These are phyloP conservation scores for Axea sp. DNA, from an alignment of 2,888 invertebrate genomes.

Conservation along the genomic window DNA sequence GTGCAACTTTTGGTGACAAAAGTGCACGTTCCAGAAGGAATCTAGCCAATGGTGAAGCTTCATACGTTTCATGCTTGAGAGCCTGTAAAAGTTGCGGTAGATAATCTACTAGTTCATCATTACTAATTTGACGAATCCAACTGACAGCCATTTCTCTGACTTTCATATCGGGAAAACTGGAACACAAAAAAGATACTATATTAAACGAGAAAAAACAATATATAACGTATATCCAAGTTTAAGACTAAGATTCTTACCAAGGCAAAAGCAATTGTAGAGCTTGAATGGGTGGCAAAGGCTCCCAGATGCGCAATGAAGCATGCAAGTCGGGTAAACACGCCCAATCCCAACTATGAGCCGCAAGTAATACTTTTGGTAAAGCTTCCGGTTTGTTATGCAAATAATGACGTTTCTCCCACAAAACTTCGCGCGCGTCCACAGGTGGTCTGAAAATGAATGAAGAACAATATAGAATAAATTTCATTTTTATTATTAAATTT, in stretches of 20 bases:
- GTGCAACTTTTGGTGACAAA: constrained; percentile 93
- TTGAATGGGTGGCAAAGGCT: constrained; percentile 90
- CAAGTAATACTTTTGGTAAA: constrained; percentile 90
- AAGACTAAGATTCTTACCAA: constrained; percentile 82
- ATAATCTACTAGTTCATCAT: constrained; percentile 94
- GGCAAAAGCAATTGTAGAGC: constrained; percentile 95
- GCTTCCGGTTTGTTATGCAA: constrained; percentile 91
- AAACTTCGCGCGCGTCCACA: constrained; percentile 86
- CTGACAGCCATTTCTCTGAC: constrained; percentile 92
- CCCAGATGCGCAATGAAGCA: constrained; percentile 93
- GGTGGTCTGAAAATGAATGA: constrained; percentile 80
- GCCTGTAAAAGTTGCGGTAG: constrained; percentile 96
- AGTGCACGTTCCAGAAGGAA: constrained; percentile 91
- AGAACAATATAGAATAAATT: not conserved
- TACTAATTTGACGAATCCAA: constrained; percentile 88
- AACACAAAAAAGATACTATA: constrained; percentile 5
- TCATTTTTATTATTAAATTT: too few species aligned
- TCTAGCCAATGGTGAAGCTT: constrained; percentile 91
- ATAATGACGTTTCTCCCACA: constrained; percentile 97
- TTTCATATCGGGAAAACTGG: constrained; percentile 93
- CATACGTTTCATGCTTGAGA: constrained; percentile 93
- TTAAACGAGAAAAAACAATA: not conserved
- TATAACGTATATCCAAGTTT: constrained; percentile 6
- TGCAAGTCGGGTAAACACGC: constrained; percentile 92
- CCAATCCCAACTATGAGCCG: constrained; percentile 95